Base-by-base conservation (phyloP, 2,797 vertebrate genomes). In the Galago senegalensis region DNA sequence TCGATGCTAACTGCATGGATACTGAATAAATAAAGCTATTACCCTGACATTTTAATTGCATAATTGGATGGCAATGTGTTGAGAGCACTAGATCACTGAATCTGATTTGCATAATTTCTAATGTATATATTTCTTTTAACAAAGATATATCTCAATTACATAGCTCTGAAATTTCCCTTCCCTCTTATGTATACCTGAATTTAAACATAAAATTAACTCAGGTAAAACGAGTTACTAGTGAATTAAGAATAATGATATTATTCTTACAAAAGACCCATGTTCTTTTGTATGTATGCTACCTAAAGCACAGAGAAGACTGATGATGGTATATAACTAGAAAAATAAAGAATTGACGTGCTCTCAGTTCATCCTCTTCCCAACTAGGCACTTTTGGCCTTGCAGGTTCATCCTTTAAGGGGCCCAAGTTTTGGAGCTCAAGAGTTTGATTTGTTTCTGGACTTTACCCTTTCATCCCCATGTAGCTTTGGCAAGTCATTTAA, bases 161-260 rank as follows among this genome's bases (percentile, higher is more conserved):
- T 87, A 77, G 17, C 25, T 49, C 20, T 6, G n/a, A 21, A 34
- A 63, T 76, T 73, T 81, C 27, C 6, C 87, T 94, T 88, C 21
- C 34, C 17, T 92, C 63, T 83, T 77, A 40, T 16, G 14, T 63
- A 8, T 40, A 40, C 40, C 27, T 53, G 21, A 18, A 20, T 65
- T 10, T 10, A 92, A 84, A 88, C 96, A 80, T 49, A 75, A 95
- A 81, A 93, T 60, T 37, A 85, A n/a, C 69, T 70, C 23, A 73
- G 27, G 63, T 86, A 79, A 85, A 58, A n/a, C 49, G 1, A 53
- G n/a, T 40, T 40, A 40, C 5, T 40, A 40, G 5, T 40, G 5
- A 40, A 6, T 40, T 40, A 40, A 40, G 40, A 40, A 40, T 40
- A 40, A 40, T 40, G 5, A 91, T 87, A 77, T 56, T 34, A 0